Conservation (phyloP, 2,113 vertebrate genomes). For the Anser brachyrhynchus region DNA sequence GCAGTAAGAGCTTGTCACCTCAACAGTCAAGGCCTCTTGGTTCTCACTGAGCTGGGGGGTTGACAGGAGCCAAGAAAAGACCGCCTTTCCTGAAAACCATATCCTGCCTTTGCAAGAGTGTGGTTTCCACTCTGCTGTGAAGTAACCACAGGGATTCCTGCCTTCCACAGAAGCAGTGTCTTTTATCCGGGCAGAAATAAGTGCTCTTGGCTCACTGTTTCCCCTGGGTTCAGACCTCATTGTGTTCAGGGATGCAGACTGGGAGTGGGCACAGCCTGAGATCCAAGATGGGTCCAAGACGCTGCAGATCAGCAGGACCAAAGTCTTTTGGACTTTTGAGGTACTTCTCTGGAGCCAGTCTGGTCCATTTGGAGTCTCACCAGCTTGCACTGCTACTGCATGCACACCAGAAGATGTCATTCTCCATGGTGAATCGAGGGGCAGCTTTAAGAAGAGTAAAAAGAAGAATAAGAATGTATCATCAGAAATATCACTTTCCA, state of each 20-base stretch:
- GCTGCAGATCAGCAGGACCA: neutral
- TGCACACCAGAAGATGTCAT: neutral
- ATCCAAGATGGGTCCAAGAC: neutral
- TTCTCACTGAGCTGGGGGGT: neutral
- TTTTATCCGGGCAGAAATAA: neutral
- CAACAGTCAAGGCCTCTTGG: neutral
- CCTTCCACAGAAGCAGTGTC: neutral
- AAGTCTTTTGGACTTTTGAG: neutral
- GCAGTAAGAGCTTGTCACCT: neutral
- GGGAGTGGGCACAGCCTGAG: neutral
- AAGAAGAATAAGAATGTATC: neutral
- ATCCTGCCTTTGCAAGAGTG: neutral
- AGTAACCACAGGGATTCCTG: neutral
- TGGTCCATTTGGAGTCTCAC: neutral
- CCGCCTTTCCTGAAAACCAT: neutral
- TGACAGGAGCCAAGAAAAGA: neutral
- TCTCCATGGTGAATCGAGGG: neutral
- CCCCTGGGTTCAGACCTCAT: neutral
- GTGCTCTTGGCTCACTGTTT: neutral
- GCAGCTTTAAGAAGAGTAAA: neutral
- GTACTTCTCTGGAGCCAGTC: neutral
- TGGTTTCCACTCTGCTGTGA: neutral
- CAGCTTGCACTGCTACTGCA: neutral
- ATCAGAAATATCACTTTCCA: neutral
- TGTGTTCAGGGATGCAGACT: neutral